Base-by-base conservation (phyloP, 2,113 vertebrate genomes). In the Motacilla alba region DNA sequence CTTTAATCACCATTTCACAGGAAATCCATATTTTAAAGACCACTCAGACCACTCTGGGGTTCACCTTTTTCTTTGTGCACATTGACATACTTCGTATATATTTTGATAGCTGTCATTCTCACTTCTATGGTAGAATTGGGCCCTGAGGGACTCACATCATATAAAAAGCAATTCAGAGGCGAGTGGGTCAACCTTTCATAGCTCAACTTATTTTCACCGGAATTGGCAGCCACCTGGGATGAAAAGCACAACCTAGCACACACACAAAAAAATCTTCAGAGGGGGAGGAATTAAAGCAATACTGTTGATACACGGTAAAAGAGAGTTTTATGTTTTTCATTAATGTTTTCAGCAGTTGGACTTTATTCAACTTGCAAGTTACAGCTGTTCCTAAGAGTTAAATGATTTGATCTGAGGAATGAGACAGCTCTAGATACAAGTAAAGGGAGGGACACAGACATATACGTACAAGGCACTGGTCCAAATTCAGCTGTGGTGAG, bases 81-180 rank as follows among this genome's bases (percentile, higher is more conserved):
- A 39, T 37, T 44, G 69, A 90, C 52, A 73, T 66, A 64, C 44
- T 87, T 93, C 63, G n/a, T 70, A 44, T 60, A 56, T 35, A 91
- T 6, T 7, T 60, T 83, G 83, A 93, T 92, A 82, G 59, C 55
- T 87, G 84, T 92, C 89, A 63, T 74, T 96, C 87, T 89, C 78
- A 93, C 89, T 85, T 90, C 67, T 68, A 9, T 12, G 70, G 31
- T 58, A 87, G 90, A 92, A 96, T 47, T 90, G 55, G 85, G 78
- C 70, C 91, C 76, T 67, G 50, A 96, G 94, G 93, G 93, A 88
- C 75, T 90, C 77, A 35, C 75, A 94, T 80, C 64, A 91, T 44
- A 88, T 74, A 94, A 91, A 95, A 96, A 92, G 80, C 88, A 96
- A 85, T 89, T 96, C 77, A 93, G 86, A 95, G 90, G 92, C 0